Conservation (phyloP, 2,113 vertebrate genomes). For the Carettochelys insculpta region DNA sequence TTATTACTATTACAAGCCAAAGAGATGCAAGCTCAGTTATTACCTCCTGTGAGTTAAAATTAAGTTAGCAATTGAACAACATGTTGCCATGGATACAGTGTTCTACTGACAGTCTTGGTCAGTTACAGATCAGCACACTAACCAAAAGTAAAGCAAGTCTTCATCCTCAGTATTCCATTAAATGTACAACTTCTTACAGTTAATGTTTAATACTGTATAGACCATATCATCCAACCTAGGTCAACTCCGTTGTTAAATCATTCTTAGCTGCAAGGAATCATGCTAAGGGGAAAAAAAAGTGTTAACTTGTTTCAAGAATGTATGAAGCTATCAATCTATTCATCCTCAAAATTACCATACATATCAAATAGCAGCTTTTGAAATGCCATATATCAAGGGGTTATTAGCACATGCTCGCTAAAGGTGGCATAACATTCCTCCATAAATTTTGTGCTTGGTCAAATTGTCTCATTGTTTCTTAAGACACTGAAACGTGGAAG, state of each 20-base stretch:
- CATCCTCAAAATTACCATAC: neutral
- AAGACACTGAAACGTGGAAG: neutral
- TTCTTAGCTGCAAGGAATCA: neutral
- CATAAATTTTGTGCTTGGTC: neutral
- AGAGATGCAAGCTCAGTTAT: neutral
- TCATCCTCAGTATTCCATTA: neutral
- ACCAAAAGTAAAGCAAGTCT: neutral
- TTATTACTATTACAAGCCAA: neutral
- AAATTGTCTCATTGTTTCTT: neutral
- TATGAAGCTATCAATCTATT: neutral
- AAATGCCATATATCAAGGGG: neutral
- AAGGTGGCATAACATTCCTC: neutral
- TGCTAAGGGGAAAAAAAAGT: neutral
- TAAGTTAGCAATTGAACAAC: constrained; percentile 30
- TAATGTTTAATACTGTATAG: neutral
- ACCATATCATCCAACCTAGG: neutral
- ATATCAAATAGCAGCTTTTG: neutral
- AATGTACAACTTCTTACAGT: neutral
- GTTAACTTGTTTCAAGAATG: neutral
- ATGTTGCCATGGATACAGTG: constrained; percentile 34
- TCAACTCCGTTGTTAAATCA: constrained; percentile 1
- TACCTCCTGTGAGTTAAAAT: constrained; percentile 2
- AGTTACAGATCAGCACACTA: constrained; percentile 15
- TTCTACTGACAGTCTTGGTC: neutral
- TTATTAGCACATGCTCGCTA: neutral